phyloP scores from a whole-genome alignment of 2,113 vertebrate genomes.

The Corythaixoides concolor region DNA sequence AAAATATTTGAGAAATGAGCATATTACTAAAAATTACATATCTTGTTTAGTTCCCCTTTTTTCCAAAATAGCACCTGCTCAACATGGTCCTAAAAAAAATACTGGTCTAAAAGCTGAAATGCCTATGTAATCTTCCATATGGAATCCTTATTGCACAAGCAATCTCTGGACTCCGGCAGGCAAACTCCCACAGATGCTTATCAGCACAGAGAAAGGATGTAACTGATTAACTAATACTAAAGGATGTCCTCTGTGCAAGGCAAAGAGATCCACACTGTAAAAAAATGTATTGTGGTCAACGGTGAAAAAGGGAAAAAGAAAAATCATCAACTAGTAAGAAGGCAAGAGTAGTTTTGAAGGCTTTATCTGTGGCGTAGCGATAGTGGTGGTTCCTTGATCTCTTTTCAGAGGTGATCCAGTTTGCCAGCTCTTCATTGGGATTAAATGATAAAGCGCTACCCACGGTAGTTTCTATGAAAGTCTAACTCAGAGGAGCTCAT shows the following conservation, averaged over 20 bases:
- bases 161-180: not conserved
- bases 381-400: not conserved
- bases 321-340: not conserved
- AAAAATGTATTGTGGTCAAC: not conserved
- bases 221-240: not conserved
- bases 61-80: not conserved
- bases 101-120: not conserved
- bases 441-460: not conserved
- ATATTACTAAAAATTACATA: not conserved
- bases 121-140: not conserved
- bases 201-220: not conserved
- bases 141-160: not conserved
- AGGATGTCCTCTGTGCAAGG: not conserved
- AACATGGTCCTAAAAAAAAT: not conserved
- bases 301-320: not conserved
- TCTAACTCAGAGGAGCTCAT: not conserved
- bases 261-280: fast-evolving
- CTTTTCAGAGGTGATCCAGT: not conserved
- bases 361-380: not conserved
- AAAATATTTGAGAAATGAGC: not conserved
- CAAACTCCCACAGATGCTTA: not conserved
- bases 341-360: not conserved
- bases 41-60: not conserved
- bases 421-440: not conserved
- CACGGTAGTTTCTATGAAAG: not conserved